A percentile compares a stretch with the other conserved stretches of the same genome.
These are phyloP conservation scores for Prochilodus magdalenae DNA, from an alignment of 2,113 vertebrate genomes.

Conservation along the genomic window DNA sequence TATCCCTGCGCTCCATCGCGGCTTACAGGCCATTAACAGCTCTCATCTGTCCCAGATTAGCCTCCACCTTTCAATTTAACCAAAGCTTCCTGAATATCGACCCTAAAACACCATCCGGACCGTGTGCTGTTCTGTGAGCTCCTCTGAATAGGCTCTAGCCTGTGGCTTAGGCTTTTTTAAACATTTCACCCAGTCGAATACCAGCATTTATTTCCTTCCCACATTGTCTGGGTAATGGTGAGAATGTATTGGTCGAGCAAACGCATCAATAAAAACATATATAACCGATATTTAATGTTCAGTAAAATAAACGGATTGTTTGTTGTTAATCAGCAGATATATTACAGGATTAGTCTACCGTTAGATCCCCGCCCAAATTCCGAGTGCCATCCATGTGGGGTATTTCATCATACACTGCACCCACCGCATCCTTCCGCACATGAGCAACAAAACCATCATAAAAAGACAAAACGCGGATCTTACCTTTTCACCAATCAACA, in stretches of 20 bases:
- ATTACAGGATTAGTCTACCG: too few relatives aligned
- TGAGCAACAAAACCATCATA: background rate
- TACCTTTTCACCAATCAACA: constrained; percentile 33
- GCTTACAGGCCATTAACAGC: constrained; percentile 67
- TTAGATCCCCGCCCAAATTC: constrained; percentile 45
- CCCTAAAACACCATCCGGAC: too few relatives aligned
- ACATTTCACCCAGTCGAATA: background rate
- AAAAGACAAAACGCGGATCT: background rate
- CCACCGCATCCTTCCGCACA: constrained; percentile 41
- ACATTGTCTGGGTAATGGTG: background rate
- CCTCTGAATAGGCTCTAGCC: too few relatives aligned
- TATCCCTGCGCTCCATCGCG: constrained; percentile 7
- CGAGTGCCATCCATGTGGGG: constrained; percentile 62
- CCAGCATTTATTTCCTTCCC: background rate
- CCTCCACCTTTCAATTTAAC: background rate
- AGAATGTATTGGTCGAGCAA: too few relatives aligned
- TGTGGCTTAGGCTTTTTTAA: background rate
- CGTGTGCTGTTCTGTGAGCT: too few relatives aligned
- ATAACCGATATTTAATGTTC: background rate
- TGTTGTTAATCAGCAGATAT: too few relatives aligned
- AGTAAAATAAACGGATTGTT: background rate
- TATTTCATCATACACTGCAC: constrained; percentile 75
- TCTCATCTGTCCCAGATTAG: background rate
- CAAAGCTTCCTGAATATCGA: background rate
- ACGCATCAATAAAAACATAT: background rate